A percentile compares a stretch with the other conserved stretches of the same genome.
phyloP scores from a whole-genome alignment of 2,888 invertebrate species.

The Steromphala cineraria region DNA sequence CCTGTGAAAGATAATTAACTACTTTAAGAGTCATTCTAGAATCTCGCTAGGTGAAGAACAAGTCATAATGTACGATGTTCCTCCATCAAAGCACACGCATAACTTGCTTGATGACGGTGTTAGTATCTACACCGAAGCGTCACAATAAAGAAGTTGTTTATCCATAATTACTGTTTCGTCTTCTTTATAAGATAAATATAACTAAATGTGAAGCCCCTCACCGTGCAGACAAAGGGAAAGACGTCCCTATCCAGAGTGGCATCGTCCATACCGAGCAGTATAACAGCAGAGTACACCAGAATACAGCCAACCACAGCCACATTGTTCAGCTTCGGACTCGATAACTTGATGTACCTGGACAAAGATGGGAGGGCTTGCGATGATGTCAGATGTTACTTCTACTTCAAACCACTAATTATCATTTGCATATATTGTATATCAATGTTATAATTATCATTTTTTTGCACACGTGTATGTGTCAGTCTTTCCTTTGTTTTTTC shows the following conservation, averaged over 20 bases:
- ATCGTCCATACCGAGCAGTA: constrained; percentile 89
- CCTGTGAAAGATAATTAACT: no score
- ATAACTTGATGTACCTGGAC: constrained; percentile 88
- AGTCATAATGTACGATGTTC: no score
- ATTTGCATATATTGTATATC: no score
- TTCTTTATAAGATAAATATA: neutral
- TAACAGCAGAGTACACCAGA: constrained; percentile 91
- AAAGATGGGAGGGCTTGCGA: neutral
- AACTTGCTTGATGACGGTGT: no score
- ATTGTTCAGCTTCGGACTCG: constrained; percentile 93
- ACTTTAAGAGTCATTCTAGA: no score
- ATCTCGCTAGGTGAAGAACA: no score
- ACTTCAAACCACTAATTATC: no score
- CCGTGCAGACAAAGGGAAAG: constrained; percentile 89
- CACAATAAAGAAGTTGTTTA: no score
- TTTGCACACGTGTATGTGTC: neutral
- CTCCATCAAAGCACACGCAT: no score
- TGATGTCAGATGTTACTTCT: neutral
- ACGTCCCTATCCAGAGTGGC: constrained; percentile 83
- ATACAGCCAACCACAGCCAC: constrained; percentile 93
- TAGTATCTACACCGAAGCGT: no score
- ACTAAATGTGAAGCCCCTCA: constrained; percentile 78
- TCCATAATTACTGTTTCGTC: neutral
- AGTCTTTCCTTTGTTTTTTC: no score
- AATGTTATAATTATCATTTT: neutral